Conservation (phyloP, 2,113 vertebrate species). For the Perca schrenkii region DNA sequence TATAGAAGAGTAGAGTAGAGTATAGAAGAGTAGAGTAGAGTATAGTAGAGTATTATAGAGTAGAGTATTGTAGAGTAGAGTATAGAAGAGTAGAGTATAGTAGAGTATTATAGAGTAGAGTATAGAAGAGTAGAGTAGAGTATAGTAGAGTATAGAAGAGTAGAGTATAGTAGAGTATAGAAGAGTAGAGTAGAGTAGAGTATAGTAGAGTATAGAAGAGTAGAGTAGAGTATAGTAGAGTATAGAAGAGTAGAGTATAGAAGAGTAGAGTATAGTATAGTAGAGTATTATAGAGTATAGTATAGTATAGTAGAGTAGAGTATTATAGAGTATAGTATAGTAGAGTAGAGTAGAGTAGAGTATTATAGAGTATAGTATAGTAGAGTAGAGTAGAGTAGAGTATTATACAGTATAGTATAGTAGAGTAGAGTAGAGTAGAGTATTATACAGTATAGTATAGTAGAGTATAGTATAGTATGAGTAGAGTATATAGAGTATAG, state of each 20-base stretch:
- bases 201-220: background rate
- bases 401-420: background rate
- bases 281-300: background rate
- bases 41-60: background rate
- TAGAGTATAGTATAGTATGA: background rate
- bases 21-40: background rate
- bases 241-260: background rate
- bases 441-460: background rate
- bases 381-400: background rate
- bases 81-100: too few relatives aligned
- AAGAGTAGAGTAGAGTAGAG: background rate
- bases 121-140: too few relatives aligned
- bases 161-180: rapidly evolving
- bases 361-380: too few relatives aligned
- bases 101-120: background rate
- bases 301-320: background rate
- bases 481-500: background rate
- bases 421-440: background rate
- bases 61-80: background rate
- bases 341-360: background rate
- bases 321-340: too few relatives aligned
- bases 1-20: background rate
- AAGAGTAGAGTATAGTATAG: background rate
- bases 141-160: background rate
- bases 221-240: background rate